Conservation (phyloP, 2,797 vertebrate species). For the Myripristis jacobus region DNA sequence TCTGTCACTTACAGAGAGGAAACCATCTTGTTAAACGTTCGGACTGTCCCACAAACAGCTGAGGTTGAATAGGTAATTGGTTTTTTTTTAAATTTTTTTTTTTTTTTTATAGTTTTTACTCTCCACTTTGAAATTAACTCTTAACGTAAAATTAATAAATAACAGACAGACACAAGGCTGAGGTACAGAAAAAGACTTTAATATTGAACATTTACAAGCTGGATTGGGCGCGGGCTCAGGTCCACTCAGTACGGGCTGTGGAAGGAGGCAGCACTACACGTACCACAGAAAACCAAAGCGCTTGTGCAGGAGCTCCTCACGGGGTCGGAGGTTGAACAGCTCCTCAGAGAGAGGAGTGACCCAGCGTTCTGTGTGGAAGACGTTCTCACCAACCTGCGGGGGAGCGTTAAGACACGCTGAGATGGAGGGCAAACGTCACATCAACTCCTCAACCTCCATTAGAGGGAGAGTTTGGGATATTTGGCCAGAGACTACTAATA, state of each 20-base stretch:
- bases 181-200: conserved; percentile 81
- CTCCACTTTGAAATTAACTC: too few species aligned
- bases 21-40: too few species aligned
- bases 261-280: conserved; percentile 64
- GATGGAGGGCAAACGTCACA: neutral
- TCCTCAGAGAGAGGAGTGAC: conserved; percentile 82
- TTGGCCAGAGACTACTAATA: too few species aligned
- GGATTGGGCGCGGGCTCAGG: conserved; percentile 21
- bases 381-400: conserved; percentile 87
- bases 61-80: too few species aligned
- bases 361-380: conserved; percentile 93
- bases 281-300: conserved; percentile 85
- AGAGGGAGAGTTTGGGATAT: too few species aligned
- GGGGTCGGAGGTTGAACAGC: conserved; percentile 86
- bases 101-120: too few species aligned
- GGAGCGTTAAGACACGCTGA: neutral
- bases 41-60: too few species aligned
- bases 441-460: too few species aligned
- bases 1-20: too few species aligned
- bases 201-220: conserved; percentile 83
- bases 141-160: neutral
- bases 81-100: too few species aligned
- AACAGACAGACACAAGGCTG: conserved; percentile 23
- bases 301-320: conserved; percentile 73
- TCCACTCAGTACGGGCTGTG: conserved; percentile 4